A percentile compares a stretch with the other conserved stretches of the same genome.
Evolutionary conservation across 2,113 vertebrate genomes (phyloP).

Genomic region (Cyphomyrus plagiostoma): DNA sequence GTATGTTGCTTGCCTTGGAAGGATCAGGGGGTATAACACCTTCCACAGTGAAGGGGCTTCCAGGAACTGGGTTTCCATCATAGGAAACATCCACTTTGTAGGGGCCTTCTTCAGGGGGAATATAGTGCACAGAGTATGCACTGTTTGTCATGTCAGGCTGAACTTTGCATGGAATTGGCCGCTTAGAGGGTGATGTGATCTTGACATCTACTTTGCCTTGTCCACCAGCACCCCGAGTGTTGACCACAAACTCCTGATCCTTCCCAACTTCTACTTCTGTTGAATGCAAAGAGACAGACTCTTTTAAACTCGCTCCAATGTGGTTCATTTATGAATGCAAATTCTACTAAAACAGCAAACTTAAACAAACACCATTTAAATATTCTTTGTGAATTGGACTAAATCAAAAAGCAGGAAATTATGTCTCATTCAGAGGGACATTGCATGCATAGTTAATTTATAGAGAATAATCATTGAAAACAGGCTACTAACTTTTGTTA

Average conservation of each 20-base stretch:
- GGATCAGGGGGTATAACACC: slow-evolving; percentile 84
- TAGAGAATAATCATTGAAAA: not conserved
- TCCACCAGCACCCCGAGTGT: slow-evolving; percentile 78
- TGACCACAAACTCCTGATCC: slow-evolving; percentile 78
- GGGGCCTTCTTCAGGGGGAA: slow-evolving; percentile 81
- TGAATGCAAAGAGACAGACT: slow-evolving; percentile 15
- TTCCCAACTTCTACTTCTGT: slow-evolving; percentile 85
- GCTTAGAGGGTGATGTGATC: slow-evolving; percentile 79
- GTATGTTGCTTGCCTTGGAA: slow-evolving; percentile 69
- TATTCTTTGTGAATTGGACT: not conserved
- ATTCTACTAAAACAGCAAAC: not conserved
- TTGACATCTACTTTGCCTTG: slow-evolving; percentile 81
- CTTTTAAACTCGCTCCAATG: not conserved
- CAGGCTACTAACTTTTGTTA: slow-evolving; percentile 70
- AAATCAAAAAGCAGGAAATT: not conserved
- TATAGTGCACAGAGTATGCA: slow-evolving; percentile 73
- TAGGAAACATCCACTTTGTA: slow-evolving; percentile 89
- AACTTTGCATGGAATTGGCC: slow-evolving; percentile 83
- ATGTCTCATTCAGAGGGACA: not conserved
- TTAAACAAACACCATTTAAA: not conserved
- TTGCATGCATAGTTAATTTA: not conserved
- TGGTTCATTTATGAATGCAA: not conserved
- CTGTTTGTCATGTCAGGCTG: slow-evolving; percentile 71
- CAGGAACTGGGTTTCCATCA: slow-evolving; percentile 80
- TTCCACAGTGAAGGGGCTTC: slow-evolving; percentile 85